Base-by-base conservation (phyloP, 1,140 invertebrate genomes). In the Papilio dardanus region DNA sequence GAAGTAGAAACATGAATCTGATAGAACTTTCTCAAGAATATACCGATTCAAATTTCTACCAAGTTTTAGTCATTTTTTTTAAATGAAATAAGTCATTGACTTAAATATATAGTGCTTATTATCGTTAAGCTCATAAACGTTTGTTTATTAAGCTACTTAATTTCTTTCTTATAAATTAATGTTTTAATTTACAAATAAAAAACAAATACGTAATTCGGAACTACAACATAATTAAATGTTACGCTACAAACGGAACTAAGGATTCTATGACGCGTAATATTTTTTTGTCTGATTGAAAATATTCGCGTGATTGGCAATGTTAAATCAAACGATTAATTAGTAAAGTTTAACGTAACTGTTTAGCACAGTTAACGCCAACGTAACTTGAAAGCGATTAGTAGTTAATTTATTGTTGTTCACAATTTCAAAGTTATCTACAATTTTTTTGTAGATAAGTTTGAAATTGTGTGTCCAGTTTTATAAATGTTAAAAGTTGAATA, bases 171-270 rank as follows among this genome's bases (percentile, higher is more conserved):
- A n/a, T n/a, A n/a, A n/a, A n/a, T n/a, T n/a, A n/a, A n/a, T n/a
- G n/a, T n/a, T n/a, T n/a, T 50, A 75, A 78, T 14, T 40, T 42
- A 12, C 31, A n/a, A 76, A n/a, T 8, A 21, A 24, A n/a, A 42
- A 12, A 65, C 14, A 16, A 66, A n/a, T 30, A 40, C 4, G 21
- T 69, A 71, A 71, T 71, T 54, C 50, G 50, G 50, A 54, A 54
- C 19, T 62, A 62, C 28, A 21, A 24, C 24, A n/a, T 62, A 62
- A 24, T 8, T 28, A 58, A 58, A 58, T 3, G 54, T 62, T 62
- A 62, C 54, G 24, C 24, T 46, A 28, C 21, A 42, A 42, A 24
- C 67, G 67, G 67, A 69, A 69, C 19, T 69, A 4, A 35, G 65
- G 16, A 31, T 19, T 35, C 35, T 19, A 37, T 3, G n/a, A 24